These are phyloP conservation scores for Streptopelia turtur DNA, from an alignment of 2,797 vertebrate species.

Conservation along the genomic window DNA sequence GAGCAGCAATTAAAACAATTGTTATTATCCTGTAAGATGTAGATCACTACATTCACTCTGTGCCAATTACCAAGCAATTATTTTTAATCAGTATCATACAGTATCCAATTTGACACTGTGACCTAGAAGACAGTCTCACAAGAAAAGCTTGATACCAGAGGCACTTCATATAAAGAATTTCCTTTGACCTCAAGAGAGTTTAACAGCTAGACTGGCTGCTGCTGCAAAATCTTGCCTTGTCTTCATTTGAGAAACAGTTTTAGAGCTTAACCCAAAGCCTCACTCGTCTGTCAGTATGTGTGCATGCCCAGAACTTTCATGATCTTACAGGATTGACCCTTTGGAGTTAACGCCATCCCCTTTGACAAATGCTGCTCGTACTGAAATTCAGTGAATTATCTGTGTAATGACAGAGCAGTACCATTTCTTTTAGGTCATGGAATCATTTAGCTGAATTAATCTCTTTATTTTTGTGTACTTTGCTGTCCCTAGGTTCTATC, in stretches of 20 bases:
- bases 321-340: neutral
- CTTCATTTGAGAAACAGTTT: neutral
- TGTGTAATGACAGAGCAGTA: neutral
- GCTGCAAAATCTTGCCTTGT: neutral
- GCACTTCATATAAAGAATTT: neutral
- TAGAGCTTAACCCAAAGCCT: neutral
- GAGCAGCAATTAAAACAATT: conserved; percentile 53
- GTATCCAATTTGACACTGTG: conserved; percentile 28
- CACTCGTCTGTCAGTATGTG: neutral
- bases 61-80: conserved; percentile 62
- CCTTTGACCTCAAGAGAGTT: conserved; percentile 29
- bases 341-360: neutral
- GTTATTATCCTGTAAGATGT: conserved; percentile 37
- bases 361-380: neutral
- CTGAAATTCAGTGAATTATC: neutral
- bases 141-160: conserved; percentile 10
- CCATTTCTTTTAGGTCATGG: neutral
- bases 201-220: neutral
- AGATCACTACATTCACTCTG: conserved; percentile 45
- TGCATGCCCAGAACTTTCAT: neutral
- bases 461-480: neutral
- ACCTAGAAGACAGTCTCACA: conserved; percentile 40
- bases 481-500: neutral
- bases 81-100: conserved; percentile 6
- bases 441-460: neutral